Percentiles rank a stretch among this genome's conserved stretches.
phyloP scores from a whole-genome alignment of 2,113 vertebrate genomes.

The Rhabdomys dilectus region DNA sequence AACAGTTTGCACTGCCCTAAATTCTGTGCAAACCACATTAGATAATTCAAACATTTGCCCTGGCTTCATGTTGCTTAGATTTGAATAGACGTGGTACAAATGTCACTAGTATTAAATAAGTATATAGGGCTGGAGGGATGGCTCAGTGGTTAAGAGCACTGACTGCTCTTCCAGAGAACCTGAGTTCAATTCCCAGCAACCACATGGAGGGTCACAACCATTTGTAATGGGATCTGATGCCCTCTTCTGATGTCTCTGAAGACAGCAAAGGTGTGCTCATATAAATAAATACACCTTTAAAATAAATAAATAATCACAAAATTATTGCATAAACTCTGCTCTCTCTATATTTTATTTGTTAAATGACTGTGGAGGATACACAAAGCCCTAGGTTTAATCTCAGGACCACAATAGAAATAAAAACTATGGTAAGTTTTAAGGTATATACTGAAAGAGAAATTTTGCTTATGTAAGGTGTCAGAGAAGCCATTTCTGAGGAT shows the following conservation, averaged over 20 bases:
- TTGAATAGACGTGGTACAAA: background rate
- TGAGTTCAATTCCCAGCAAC: too few relatives aligned
- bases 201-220: too few relatives aligned
- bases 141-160: too few relatives aligned
- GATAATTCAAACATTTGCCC: background rate
- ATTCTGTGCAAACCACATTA: background rate
- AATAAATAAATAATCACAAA: background rate
- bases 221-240: too few relatives aligned
- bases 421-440: background rate
- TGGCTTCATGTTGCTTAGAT: background rate
- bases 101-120: background rate
- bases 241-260: too few relatives aligned
- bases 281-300: too few relatives aligned
- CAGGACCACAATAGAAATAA: background rate
- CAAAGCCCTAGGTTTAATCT: background rate
- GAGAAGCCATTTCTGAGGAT: background rate
- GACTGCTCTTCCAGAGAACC: too few relatives aligned
- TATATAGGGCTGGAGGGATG: background rate
- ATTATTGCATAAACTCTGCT: background rate
- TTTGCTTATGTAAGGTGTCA: background rate
- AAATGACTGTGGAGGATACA: background rate
- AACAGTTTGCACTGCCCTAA: background rate
- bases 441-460: background rate
- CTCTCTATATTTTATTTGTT: background rate
- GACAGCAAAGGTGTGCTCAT: too few relatives aligned